Evolutionary conservation across 2,888 invertebrate genomes (phyloP).

Genomic region (Drosophila acutilabella): DNA sequence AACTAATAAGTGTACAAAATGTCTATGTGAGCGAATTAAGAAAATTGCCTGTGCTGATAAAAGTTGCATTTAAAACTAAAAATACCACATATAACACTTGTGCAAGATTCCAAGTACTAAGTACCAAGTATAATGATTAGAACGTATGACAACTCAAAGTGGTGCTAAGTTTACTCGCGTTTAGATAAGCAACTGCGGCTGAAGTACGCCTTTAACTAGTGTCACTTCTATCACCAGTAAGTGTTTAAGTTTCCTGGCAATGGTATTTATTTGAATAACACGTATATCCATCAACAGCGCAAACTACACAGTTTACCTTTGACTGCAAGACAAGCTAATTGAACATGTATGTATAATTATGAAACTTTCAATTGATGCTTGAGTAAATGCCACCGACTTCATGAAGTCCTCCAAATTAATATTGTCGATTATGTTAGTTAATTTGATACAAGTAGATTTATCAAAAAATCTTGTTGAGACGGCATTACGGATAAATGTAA

Average conservation of each 20-base stretch:
- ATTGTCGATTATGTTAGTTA: slow-evolving; percentile 1
- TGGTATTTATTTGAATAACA: slow-evolving; percentile 65
- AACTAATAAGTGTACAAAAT: too few species aligned
- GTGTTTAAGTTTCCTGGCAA: slow-evolving; percentile 53
- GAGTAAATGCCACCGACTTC: too few species aligned
- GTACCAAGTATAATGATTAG: too few species aligned
- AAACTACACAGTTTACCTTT: slow-evolving; percentile 44
- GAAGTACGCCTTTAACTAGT: slow-evolving; percentile 34
- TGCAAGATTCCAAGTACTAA: too few species aligned
- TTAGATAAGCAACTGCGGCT: slow-evolving; percentile 60
- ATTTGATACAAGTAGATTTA: slow-evolving; percentile 43
- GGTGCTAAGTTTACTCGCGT: slow-evolving; percentile 56
- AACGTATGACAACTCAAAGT: slow-evolving; percentile 15
- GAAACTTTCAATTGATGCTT: slow-evolving; percentile 33
- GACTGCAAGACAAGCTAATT: slow-evolving; percentile 14
- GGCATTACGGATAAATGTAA: slow-evolving; percentile 27
- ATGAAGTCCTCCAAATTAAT: slow-evolving; percentile 30
- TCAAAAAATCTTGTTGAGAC: slow-evolving; percentile 41
- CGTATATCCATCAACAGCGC: background rate
- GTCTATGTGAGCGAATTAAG: too few species aligned
- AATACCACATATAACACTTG: too few species aligned
- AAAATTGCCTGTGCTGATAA: too few species aligned
- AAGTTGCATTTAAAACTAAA: too few species aligned
- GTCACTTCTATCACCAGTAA: slow-evolving; percentile 24
- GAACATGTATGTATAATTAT: slow-evolving; percentile 49